Percentiles rank a stretch among this genome's conserved stretches.
These are phyloP conservation scores for Dicyrtomina minuta DNA, from an alignment of 2,888 invertebrate species.

Conservation along the genomic window DNA sequence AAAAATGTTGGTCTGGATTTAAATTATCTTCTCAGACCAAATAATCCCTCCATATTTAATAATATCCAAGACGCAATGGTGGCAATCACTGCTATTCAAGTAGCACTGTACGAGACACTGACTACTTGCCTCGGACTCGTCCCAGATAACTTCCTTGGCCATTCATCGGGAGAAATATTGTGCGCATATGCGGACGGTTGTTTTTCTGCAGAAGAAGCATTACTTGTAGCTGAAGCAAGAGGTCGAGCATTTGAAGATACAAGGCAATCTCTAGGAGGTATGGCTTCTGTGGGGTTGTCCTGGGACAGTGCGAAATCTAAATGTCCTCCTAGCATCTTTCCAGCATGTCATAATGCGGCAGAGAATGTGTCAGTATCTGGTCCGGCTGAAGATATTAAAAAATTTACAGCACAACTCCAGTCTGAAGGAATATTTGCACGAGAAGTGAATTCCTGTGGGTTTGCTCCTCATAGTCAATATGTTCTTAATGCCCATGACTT, in stretches of 20 bases:
- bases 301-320: conserved; percentile 66
- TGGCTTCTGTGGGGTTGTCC: conserved; percentile 60
- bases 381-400: conserved; percentile 67
- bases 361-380: conserved; percentile 95
- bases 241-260: conserved; percentile 56
- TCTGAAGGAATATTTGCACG: conserved; percentile 78
- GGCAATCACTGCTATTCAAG: conserved; percentile 60
- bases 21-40: conserved; percentile 66
- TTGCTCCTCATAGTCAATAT: conserved; percentile 73
- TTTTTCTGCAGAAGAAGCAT: conserved; percentile 88
- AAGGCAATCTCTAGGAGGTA: conserved; percentile 55
- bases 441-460: conserved; percentile 79
- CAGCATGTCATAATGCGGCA: conserved; percentile 91
- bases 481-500: conserved; percentile 4
- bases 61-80: conserved; percentile 86
- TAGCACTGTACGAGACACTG: conserved; percentile 84
- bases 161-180: conserved; percentile 88
- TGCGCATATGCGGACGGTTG: conserved; percentile 97
- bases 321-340: conserved; percentile 74
- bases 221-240: conserved; percentile 65
- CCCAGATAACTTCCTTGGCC: conserved; percentile 93
- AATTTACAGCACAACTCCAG: conserved; percentile 69
- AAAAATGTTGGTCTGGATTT: conserved; percentile 78
- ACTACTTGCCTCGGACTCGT: conserved; percentile 70
- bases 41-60: conserved; percentile 65